Percentiles rank a stretch among this genome's conserved stretches.
Evolutionary conservation across 2,113 vertebrate genomes (phyloP).

Genomic region (Martes martes): DNA sequence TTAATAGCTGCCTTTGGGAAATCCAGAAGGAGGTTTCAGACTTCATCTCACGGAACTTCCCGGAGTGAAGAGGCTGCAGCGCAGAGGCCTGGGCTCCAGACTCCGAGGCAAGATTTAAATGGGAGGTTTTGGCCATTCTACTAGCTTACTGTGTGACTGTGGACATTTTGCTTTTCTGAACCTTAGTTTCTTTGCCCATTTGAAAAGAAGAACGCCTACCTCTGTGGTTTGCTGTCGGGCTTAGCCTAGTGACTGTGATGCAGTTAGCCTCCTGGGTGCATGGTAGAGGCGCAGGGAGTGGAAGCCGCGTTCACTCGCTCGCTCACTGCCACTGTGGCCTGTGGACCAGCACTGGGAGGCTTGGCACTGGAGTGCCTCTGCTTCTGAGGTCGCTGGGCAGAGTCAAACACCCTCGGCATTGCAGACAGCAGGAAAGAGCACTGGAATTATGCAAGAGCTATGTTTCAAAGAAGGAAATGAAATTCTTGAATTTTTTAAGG

Average conservation of each 20-base stretch:
- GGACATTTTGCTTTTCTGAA: not conserved
- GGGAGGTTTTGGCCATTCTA: not conserved
- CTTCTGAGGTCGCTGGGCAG: not conserved
- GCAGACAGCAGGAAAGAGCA: conserved; percentile 28
- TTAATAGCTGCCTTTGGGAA: not conserved
- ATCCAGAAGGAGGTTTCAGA: not conserved
- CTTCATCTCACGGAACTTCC: not conserved
- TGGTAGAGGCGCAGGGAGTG: not conserved
- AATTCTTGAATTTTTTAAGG: conserved; percentile 73
- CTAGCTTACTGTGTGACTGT: not conserved
- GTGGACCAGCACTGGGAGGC: not conserved
- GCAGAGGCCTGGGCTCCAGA: not conserved
- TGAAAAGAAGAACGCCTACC: not conserved
- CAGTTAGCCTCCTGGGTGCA: fast-evolving
- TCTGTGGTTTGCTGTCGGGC: not conserved
- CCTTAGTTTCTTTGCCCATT: not conserved
- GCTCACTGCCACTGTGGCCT: not conserved
- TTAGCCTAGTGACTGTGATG: not conserved
- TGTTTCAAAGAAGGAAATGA: conserved; percentile 73
- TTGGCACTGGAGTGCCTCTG: not conserved
- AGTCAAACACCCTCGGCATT: not conserved
- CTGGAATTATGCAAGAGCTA: conserved; percentile 62
- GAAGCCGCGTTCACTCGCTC: not conserved
- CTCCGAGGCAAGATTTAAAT: not conserved
- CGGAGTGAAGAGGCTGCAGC: not conserved